Base-by-base conservation (phyloP, 2,888 invertebrate species). In the Heliconius cydno region DNA sequence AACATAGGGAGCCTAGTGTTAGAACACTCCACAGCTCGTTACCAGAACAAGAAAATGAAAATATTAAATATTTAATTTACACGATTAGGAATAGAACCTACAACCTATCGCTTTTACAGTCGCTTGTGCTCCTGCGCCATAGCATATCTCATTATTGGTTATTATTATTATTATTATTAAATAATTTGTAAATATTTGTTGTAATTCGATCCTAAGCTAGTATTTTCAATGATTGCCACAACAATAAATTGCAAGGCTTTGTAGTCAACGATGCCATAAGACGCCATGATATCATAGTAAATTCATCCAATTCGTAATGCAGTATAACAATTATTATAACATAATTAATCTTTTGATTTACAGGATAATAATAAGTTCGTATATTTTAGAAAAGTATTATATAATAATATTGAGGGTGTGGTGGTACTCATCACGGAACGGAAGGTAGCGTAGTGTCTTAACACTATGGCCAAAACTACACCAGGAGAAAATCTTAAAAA, bases 281-380 rank as follows among this genome's bases (percentile, higher is more conserved):
- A 66, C 57, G 57, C 57, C 67, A 67, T 78, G 73, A 78, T 38
- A 74, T 78, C 73, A 78, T 67, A 38, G 66, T 78, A 68, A 41
- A 28, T 66, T 46, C 15, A 72, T 67, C 22, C 28, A 30, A 78
- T 74, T 65, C 46, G 30, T 30, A 22, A 52, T 66, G 57, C 73
- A 73, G 22, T 19, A 46, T 34, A 38, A n/a, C n/a, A 57, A 72
- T 74, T 9, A 74, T 74, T 74, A 74, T 28, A 28, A 60, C 28
- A 52, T 65, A 72, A 65, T 65, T 72, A 68, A 60, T 60, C 60
- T 41, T 76, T 52, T 19, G 15, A 73, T 34, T 73, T 25, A 19
- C 4, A 15, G 9, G 7, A 46, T 70, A 68, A 41, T 41, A 68
- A 41, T 41, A 68, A 13, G 34, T 68, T 15, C 1, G n/a, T 25